phyloP scores from a whole-genome alignment of 2,888 invertebrate genomes.

The Lamellibrachia columna region DNA sequence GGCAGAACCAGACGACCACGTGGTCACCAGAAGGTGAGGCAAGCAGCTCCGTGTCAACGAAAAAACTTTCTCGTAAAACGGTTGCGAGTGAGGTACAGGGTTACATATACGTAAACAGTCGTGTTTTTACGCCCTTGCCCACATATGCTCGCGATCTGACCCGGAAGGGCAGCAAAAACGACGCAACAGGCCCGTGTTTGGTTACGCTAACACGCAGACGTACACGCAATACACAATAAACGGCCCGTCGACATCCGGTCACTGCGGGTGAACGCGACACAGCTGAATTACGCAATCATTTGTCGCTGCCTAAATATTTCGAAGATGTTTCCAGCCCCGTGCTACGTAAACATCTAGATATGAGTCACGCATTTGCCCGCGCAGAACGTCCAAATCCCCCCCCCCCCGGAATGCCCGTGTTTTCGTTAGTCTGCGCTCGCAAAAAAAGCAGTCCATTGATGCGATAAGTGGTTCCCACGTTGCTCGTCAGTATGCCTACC shows the following conservation, averaged over 20 bases:
- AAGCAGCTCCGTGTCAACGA: background rate
- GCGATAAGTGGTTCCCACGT: background rate
- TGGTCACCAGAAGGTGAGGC: background rate
- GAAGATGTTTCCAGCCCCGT: too few relatives aligned
- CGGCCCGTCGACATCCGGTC: too few relatives aligned
- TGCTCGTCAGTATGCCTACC: background rate
- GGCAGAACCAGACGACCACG: background rate
- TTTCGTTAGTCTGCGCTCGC: background rate
- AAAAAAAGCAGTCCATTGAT: background rate
- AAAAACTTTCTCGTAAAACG: background rate
- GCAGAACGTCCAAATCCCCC: background rate
- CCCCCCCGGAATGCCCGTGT: background rate
- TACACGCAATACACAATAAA: too few relatives aligned
- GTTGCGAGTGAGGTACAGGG: background rate
- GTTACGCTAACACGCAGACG: background rate
- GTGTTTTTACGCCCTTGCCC: background rate
- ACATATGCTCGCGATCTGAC: background rate
- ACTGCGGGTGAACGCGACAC: background rate
- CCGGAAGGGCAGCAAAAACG: background rate
- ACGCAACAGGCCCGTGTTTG: background rate
- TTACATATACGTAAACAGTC: background rate
- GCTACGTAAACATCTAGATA: background rate
- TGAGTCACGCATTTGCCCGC: background rate
- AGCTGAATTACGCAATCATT: background rate
- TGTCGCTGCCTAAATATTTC: background rate